A percentile compares a stretch with the other conserved stretches of the same genome.
These are phyloP conservation scores for Pipistrellus pygmaeus DNA, from an alignment of 2,797 vertebrate genomes.

Conservation along the genomic window DNA sequence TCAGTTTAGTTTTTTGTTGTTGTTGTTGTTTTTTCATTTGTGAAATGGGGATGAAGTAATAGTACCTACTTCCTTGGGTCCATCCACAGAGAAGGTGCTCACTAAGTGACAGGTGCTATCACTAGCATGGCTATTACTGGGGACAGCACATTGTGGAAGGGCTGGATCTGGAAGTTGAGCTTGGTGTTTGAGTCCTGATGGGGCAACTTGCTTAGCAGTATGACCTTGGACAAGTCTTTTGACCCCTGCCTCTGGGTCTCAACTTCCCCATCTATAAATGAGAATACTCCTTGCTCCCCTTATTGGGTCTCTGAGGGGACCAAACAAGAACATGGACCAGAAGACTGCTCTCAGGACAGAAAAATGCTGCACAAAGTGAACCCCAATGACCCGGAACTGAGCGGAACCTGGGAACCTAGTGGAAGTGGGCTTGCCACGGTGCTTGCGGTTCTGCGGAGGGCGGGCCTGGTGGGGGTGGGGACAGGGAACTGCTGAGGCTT, in stretches of 20 bases:
- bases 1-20: not conserved
- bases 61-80: not conserved
- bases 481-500: slow-evolving; percentile 67
- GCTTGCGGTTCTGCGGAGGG: not conserved
- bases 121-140: not conserved
- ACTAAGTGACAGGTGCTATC: not conserved
- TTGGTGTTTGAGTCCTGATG: not conserved
- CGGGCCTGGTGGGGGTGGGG: not conserved
- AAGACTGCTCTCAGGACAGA: not conserved
- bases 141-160: not conserved
- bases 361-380: not conserved
- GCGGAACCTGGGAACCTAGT: not conserved
- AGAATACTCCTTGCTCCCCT: not conserved
- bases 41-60: not conserved
- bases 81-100: not conserved
- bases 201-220: no score
- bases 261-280: not conserved
- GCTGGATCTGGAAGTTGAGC: not conserved
- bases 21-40: not conserved
- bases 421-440: slow-evolving; percentile 30
- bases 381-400: not conserved
- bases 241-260: not conserved
- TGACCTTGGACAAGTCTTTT: not conserved
- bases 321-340: not conserved
- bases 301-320: not conserved